phyloP scores from a whole-genome alignment of 2,113 vertebrate genomes.

The Mobula birostris region DNA sequence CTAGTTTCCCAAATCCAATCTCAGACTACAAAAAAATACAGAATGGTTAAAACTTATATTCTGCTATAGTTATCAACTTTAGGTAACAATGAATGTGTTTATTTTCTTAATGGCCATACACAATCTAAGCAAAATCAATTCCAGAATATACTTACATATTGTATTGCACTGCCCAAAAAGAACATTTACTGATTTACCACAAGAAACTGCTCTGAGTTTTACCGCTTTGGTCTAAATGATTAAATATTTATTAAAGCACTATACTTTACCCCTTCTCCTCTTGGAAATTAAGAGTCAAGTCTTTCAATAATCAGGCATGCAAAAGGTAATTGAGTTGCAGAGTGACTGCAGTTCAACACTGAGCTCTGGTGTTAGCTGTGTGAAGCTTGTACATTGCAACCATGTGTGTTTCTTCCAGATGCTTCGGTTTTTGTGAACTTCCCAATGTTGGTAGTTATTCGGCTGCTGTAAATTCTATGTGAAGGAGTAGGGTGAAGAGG shows the following conservation, averaged over 20 bases:
- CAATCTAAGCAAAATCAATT: slow-evolving; percentile 18
- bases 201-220: not conserved
- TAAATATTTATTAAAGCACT: not conserved
- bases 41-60: slow-evolving; percentile 41
- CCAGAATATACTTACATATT: not conserved
- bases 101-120: slow-evolving; percentile 1
- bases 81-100: not conserved
- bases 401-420: too few species aligned
- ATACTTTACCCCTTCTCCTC: not conserved
- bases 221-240: not conserved
- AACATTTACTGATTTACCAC: slow-evolving; percentile 40
- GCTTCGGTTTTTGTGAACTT: too few species aligned
- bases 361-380: too few species aligned
- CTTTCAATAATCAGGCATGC: too few species aligned
- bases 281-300: too few species aligned
- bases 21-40: slow-evolving; percentile 69
- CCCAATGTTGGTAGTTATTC: too few species aligned
- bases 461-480: too few species aligned
- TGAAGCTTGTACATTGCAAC: too few species aligned
- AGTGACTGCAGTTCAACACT: too few species aligned
- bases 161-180: slow-evolving; percentile 38
- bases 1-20: slow-evolving; percentile 95
- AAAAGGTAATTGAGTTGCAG: too few species aligned
- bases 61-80: slow-evolving; percentile 34
- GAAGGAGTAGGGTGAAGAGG: too few species aligned